Evolutionary conservation across 2,888 invertebrate species (phyloP).

Genomic region (Trachelus stipa): DNA sequence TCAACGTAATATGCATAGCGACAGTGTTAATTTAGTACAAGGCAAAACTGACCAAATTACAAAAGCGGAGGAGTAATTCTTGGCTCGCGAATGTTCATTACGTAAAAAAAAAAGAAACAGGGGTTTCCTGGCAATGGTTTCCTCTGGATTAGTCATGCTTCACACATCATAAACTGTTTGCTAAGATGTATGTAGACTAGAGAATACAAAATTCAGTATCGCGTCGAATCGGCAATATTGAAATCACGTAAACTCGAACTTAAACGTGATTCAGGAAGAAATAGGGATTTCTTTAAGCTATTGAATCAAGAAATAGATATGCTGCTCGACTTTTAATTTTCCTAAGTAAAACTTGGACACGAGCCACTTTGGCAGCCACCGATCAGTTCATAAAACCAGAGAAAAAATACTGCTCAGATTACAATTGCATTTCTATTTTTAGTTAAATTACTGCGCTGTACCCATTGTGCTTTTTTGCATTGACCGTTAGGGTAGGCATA

Average conservation of each 20-base stretch:
- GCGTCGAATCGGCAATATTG: background rate
- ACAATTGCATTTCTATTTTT: background rate
- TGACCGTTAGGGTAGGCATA: no score
- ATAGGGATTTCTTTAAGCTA: background rate
- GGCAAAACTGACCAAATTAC: background rate
- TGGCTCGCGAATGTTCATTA: constrained; percentile 51
- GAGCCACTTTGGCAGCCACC: background rate
- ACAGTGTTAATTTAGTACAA: background rate
- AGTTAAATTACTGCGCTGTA: background rate
- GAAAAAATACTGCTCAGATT: background rate
- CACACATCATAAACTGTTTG: background rate
- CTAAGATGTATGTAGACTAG: background rate
- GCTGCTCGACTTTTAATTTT: background rate
- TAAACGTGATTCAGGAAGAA: background rate
- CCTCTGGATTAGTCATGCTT: constrained; percentile 17
- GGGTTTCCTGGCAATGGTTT: constrained; percentile 44
- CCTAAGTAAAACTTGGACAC: background rate
- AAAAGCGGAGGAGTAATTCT: constrained; percentile 26
- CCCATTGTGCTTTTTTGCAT: no score
- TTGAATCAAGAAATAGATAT: background rate
- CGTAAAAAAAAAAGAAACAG: constrained; percentile 44
- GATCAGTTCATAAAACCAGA: background rate
- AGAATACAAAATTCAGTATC: background rate
- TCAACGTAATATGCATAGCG: background rate
- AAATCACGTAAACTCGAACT: background rate